Evolutionary conservation across 2,888 invertebrate genomes (phyloP), one percentile per base, ranked within the genome.

Genomic region (Drosophila melanosoma): DNA sequence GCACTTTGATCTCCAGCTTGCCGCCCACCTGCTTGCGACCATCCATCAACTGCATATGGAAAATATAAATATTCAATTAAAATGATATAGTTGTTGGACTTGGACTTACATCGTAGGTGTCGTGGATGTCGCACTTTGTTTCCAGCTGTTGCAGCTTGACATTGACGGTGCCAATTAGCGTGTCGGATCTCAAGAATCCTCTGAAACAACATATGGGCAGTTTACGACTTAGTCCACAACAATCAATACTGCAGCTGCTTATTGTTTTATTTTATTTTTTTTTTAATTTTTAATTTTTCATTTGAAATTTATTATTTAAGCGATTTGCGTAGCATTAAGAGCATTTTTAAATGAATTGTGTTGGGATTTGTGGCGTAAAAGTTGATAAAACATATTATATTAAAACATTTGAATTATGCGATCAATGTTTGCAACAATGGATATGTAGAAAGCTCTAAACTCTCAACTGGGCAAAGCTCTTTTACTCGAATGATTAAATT

Each of bases 111-210:
- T 98, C 97, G 92, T 96, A 98, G 1, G 97, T 96, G 74, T 99
- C 98, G 92, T 99, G 99, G 66, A 99, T 93, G 40, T 96, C 96
- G 91, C 98, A 97, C 71, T 96, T 95, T 0, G 96, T 96, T 94
- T 99, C 99, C 71, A 99, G 94, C n/a, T 96, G 96, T 83, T 96
- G 96, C 77, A 99, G 94, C 92, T 99, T 99, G 17, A 99, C 95
- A 74, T 94, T 95, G 17, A 95, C 96, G 4, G 96, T 95, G 33
- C 99, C 99, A 65, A 99, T 94, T 58, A 98, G 94, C 61, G 96
- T 94, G 93, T 99, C 99, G 89, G 97, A 95, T 80, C 98, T 95
- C 93, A 99, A 96, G 94, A 99, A 98, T 84, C 99, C 98, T 93
- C 98, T 98, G 95, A 94, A 97, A 96, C 95, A 96, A 94, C 93